Base-by-base conservation (phyloP, 2,888 invertebrate genomes). In the Mythimna ferrago region DNA sequence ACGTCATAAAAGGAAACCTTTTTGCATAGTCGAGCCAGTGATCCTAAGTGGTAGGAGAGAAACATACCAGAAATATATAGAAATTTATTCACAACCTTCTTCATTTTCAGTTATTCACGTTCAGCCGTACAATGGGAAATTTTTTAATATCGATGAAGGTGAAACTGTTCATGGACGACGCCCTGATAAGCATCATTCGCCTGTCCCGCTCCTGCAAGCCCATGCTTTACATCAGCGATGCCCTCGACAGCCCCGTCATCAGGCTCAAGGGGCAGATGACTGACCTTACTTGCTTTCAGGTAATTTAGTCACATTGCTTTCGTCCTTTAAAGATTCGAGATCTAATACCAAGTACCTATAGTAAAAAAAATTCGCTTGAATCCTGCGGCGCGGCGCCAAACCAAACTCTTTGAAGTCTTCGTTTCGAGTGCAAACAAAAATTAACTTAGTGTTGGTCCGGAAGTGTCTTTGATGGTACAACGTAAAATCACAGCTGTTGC, bases 161-260 rank as follows among this genome's bases (percentile, higher is more conserved):
- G 90, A 89, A 93, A 64, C 89, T 93, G 66, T 65, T 66, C 3
- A 78, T 93, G 66, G 73, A 86, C 41, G 90, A 89, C 6, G 58
- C 70, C 74, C 80, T 90, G 72, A 89, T 84, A 10, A 87, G 90
- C 78, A 78, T 92, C 32, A 89, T 93, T 56, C 87, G 92, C 41
- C 87, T 90, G 78, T 87, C 91, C 85, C 69, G 81, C 57, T 92
- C 92, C 32, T 88, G 91, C 83, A 92, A 89, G 78, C 90, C 92
- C 0, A 86, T 92, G 61, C 84, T 93, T 62, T 80, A 76, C 81
- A 86, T 93, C 81, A 89, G 89, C 76, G 90, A 90, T 71, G 85
- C 88, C 0, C 51, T 56, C 21, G 91, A 92, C 78, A 72, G 65
- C n/a, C 88, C 86, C 6, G 83, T 89, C 57, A 80, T 91, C 21